These are phyloP conservation scores for Neoniphon sammara DNA, from an alignment of 2,797 vertebrate species.

Conservation along the genomic window DNA sequence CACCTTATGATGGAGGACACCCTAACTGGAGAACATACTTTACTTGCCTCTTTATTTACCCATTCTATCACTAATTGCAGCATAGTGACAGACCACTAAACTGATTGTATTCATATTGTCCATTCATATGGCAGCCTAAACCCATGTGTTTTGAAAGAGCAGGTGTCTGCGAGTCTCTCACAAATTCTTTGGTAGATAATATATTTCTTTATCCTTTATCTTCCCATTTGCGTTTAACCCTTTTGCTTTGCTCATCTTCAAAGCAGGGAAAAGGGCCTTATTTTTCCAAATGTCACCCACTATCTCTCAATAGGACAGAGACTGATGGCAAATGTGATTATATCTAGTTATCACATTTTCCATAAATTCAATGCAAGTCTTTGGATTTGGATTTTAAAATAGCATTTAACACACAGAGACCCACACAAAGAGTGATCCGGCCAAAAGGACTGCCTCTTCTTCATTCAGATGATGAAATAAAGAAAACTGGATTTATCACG, in stretches of 20 bases:
- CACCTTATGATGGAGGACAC: too few relatives aligned
- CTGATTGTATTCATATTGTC: not conserved
- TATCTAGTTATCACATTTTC: slow-evolving; percentile 37
- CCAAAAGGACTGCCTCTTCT: not conserved
- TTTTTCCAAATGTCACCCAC: slow-evolving; percentile 27
- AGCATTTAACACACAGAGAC: slow-evolving; percentile 19
- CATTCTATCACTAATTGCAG: not conserved
- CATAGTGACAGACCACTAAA: not conserved
- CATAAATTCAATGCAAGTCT: slow-evolving; percentile 17
- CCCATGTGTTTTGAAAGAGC: slow-evolving; percentile 1
- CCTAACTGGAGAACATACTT: slow-evolving; percentile 10
- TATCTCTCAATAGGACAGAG: slow-evolving; percentile 20
- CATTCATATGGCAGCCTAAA: slow-evolving; percentile 6
- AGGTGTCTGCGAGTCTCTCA: not conserved
- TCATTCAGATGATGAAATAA: slow-evolving; percentile 20
- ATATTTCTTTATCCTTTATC: not conserved
- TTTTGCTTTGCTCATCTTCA: slow-evolving; percentile 20
- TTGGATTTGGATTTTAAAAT: slow-evolving; percentile 24
- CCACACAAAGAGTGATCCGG: not conserved
- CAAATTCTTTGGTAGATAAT: slow-evolving; percentile 9
- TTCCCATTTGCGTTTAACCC: not conserved
- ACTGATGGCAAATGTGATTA: slow-evolving; percentile 20
- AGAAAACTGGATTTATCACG: not conserved
- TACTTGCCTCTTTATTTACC: not conserved
- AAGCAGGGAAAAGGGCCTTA: slow-evolving; percentile 8